Evolutionary conservation across 1,140 invertebrate genomes (phyloP).

Genomic region (Lethrus apterus): DNA sequence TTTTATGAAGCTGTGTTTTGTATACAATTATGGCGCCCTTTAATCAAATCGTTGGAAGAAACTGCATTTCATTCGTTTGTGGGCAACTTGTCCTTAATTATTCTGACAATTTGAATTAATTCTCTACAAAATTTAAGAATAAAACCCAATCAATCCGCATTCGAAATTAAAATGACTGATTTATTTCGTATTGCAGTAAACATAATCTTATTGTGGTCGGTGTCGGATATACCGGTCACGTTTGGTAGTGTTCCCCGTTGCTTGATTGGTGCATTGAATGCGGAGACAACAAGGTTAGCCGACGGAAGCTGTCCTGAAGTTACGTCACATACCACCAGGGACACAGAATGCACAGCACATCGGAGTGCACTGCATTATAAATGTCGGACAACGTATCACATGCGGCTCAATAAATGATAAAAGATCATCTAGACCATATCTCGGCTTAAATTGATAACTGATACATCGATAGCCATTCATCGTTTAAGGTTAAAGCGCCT

Average conservation of each 20-base stretch:
- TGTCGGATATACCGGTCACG: slow-evolving; percentile 17
- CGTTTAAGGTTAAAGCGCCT: not conserved
- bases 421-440: not conserved
- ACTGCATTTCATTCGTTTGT: too few species aligned
- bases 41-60: too few species aligned
- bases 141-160: too few species aligned
- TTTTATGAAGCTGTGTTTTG: too few species aligned
- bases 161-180: not conserved
- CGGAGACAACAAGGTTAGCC: slow-evolving; percentile 26
- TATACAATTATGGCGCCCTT: too few species aligned
- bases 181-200: slow-evolving; percentile 6
- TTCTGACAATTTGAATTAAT: too few species aligned
- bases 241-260: slow-evolving; percentile 17
- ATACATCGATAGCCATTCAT: too few species aligned
- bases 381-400: slow-evolving; percentile 2
- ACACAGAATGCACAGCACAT: slow-evolving; percentile 15
- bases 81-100: too few species aligned
- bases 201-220: not conserved
- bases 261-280: slow-evolving; percentile 24
- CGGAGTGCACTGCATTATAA: slow-evolving; percentile 19
- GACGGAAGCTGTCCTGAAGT: slow-evolving; percentile 21
- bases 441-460: not conserved
- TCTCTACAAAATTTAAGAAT: too few species aligned
- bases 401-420: slow-evolving; percentile 2
- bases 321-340: slow-evolving; percentile 13